Base-by-base conservation (phyloP, 2,113 vertebrate genomes). In the Rhinopomastus cyanomelas region DNA sequence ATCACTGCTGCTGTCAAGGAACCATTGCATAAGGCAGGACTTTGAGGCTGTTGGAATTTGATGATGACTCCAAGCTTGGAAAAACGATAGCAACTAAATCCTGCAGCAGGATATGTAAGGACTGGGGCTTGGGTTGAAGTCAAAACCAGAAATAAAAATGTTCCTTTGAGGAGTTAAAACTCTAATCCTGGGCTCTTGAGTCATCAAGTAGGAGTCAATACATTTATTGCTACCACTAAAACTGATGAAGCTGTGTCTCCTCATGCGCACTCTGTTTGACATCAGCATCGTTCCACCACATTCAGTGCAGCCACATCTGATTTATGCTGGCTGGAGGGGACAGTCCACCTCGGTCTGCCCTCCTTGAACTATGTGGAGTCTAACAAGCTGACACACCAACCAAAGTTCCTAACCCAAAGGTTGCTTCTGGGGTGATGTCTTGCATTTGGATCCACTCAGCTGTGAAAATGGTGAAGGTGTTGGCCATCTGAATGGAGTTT, bases 81-180 rank as follows among this genome's bases (percentile, higher is more conserved):
- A 57, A 86, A 90, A 64, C 8, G 1, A 2, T 42, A 61, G 48
- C 72, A 4, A 57, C 59, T 59, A 80, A 95, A 94, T 55, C 46
- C 60, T 48, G 48, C 73, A 83, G 65, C 44, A 52, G 68, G 88
- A 56, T 91, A 56, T 11, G 12, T 46, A 91, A 66, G 77, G 69
- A 78, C 0, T 83, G 34, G 76, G 29, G 68, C 42, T 91, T 78
- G 83, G 74, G 69, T 3, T 48, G 32, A 46, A 88, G 77, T 72
- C 73, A 71, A 88, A 96, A 71, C 29, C 53, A 72, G 81, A 55
- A 94, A 67, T 52, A 75, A 39, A 85, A 90, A 60, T 11, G 21
- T 60, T 86, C 49, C 66, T 78, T 81, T 84, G 0, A 9, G 77
- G 88, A 88, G 57, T 53, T 80, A 36, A 67, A 83, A 49, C 19